Percentiles rank a stretch among this genome's conserved stretches.
These are phyloP conservation scores for Habropoda laboriosa DNA, from an alignment of 1,140 invertebrate genomes.

Conservation along the genomic window DNA sequence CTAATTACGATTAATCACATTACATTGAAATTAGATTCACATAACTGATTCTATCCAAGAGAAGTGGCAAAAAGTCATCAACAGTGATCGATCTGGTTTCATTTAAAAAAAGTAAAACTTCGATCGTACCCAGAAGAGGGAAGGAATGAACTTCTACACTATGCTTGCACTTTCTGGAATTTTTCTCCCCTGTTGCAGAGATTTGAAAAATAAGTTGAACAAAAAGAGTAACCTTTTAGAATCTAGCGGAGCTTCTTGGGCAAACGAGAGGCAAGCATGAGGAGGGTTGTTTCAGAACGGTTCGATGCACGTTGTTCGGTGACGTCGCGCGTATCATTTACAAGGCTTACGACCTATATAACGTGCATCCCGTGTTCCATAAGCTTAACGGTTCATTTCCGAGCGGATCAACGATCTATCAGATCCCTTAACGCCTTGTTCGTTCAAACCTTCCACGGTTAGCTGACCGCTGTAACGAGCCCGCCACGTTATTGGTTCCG, in stretches of 20 bases:
- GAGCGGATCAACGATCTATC: constrained; percentile 48
- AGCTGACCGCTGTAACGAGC: constrained; percentile 8
- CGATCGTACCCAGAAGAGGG: too few relatives aligned
- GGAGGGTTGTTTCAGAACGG: constrained; percentile 27
- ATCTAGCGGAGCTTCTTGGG: neutral
- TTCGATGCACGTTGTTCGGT: constrained; percentile 43
- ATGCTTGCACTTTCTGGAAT: neutral
- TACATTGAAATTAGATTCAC: too few relatives aligned
- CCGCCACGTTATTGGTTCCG: neutral
- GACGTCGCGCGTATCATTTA: constrained; percentile 46
- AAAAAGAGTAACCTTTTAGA: neutral
- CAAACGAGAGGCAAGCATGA: neutral
- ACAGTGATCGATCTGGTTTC: too few relatives aligned
- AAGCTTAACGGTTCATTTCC: constrained; percentile 50
- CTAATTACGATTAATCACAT: too few relatives aligned
- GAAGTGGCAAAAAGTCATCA: too few relatives aligned
- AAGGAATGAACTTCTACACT: neutral
- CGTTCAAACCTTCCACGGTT: constrained; percentile 25
- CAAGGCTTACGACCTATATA: constrained; percentile 36
- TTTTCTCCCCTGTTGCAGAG: neutral
- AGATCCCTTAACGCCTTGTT: constrained; percentile 36
- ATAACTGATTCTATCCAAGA: too few relatives aligned
- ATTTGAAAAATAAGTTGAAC: constrained; percentile 2
- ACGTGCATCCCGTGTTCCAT: constrained; percentile 7
- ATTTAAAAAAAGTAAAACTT: too few relatives aligned